Evolutionary conservation across 2,888 invertebrate species (phyloP).

Genomic region (Stomorhina lunata): DNA sequence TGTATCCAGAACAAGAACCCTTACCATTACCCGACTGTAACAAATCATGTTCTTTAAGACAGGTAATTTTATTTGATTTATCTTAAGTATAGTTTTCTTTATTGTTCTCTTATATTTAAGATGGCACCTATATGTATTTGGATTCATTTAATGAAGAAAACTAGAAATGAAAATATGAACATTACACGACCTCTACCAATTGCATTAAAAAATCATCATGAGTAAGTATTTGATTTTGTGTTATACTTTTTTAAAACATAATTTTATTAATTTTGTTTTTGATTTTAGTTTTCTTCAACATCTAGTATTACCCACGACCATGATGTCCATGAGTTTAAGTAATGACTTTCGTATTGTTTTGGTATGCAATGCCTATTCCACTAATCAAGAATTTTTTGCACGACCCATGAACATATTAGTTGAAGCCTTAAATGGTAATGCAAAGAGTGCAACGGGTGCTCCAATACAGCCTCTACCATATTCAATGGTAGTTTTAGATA

Average conservation of each 20-base stretch:
- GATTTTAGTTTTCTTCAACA: constrained; percentile 89
- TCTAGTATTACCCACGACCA: constrained; percentile 87
- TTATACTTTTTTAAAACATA: background rate
- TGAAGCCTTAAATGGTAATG: constrained; percentile 89
- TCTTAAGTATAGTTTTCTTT: no score
- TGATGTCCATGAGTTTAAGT: constrained; percentile 88
- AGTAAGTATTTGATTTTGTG: constrained; percentile 80
- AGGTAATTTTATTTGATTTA: constrained; percentile 64
- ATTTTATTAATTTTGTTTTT: background rate
- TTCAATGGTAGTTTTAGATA: constrained; percentile 95
- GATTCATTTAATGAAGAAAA: constrained; percentile 97
- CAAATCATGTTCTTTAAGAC: constrained; percentile 85
- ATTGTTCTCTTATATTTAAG: constrained; percentile 54
- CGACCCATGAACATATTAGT: constrained; percentile 95
- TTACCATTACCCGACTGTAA: constrained; percentile 93
- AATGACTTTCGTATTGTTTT: constrained; percentile 94
- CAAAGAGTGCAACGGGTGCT: constrained; percentile 82
- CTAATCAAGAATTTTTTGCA: constrained; percentile 93
- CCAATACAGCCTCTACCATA: constrained; percentile 91
- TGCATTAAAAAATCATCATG: constrained; percentile 90
- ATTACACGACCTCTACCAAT: constrained; percentile 89
- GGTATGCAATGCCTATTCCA: constrained; percentile 96
- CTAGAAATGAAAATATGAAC: constrained; percentile 90
- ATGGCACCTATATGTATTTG: constrained; percentile 98
- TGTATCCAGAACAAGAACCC: constrained; percentile 96